Evolutionary conservation across 2,113 vertebrate species (phyloP).

Genomic region (Catharus fuscescens): DNA sequence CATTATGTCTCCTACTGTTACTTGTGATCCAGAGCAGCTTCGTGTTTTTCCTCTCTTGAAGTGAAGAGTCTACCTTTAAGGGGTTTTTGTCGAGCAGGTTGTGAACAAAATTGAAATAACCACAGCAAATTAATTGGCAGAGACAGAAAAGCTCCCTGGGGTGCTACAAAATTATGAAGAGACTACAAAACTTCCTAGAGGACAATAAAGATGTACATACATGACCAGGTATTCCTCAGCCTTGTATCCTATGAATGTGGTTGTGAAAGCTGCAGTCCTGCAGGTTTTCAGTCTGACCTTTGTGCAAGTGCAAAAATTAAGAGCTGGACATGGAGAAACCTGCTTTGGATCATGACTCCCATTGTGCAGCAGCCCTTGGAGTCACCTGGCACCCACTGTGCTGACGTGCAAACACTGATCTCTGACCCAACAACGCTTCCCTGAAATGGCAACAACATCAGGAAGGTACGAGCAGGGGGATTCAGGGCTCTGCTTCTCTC

Average conservation of each 20-base stretch:
- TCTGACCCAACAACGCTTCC: accelerated
- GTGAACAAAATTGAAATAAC: conserved; percentile 32
- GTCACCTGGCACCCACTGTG: not conserved
- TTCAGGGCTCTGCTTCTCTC: not conserved
- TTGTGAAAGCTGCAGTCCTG: not conserved
- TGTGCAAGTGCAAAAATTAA: not conserved
- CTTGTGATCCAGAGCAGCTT: not conserved
- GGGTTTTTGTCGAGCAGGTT: not conserved
- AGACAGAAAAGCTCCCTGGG: not conserved
- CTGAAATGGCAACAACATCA: not conserved
- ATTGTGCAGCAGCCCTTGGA: accelerated
- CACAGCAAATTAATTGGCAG: conserved; percentile 24
- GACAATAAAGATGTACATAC: not conserved
- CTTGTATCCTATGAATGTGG: not conserved
- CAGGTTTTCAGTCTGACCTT: not conserved
- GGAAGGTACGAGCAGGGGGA: not conserved
- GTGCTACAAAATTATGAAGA: not conserved
- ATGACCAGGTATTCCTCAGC: not conserved
- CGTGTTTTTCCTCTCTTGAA: not conserved
- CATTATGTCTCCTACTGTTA: conserved; percentile 46
- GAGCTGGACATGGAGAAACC: not conserved
- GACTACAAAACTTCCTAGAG: not conserved
- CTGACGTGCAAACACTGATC: not conserved
- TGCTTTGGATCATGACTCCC: not conserved
- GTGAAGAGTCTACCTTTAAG: not conserved